Conservation (phyloP, 2,888 invertebrate species). For the Harpalus rufipes region DNA sequence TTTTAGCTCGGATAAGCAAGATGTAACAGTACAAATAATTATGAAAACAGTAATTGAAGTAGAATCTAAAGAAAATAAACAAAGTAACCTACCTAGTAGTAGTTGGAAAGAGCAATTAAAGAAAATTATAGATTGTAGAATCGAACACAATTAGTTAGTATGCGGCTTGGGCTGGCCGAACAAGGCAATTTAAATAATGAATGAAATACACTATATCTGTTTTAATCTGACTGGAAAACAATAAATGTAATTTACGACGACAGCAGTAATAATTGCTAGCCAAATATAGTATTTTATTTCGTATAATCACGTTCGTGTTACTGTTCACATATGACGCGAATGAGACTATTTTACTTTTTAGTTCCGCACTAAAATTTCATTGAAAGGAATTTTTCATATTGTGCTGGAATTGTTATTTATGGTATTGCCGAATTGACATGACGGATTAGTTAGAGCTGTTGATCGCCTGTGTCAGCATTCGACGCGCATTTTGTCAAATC, state of each 20-base stretch:
- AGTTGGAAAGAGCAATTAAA: conserved; percentile 14
- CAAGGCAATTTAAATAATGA: conserved; percentile 45
- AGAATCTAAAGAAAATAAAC: conserved; percentile 14
- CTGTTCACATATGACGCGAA: conserved; percentile 50
- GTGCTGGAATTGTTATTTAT: conserved; percentile 43
- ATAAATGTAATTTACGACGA: conserved; percentile 58
- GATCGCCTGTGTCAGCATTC: conserved; percentile 33
- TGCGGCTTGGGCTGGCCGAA: conserved; percentile 7
- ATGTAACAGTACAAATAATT: not conserved
- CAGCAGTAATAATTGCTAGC: conserved; percentile 42
- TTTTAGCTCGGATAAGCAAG: not conserved
- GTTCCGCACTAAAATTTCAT: conserved; percentile 33
- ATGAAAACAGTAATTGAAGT: not conserved
- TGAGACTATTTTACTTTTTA: conserved; percentile 44
- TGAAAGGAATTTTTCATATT: conserved; percentile 57
- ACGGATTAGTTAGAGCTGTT: conserved; percentile 13
- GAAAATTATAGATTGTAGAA: conserved; percentile 36
- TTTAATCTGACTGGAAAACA: conserved; percentile 60
- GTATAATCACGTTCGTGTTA: conserved; percentile 54
- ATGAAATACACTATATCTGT: conserved; percentile 58
- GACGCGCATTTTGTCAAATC: conserved; percentile 17
- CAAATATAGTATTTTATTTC: conserved; percentile 61
- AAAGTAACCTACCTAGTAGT: conserved; percentile 1
- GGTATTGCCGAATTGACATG: conserved; percentile 45
- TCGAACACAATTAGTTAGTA: conserved; percentile 33